Evolutionary conservation across 30 jellyfish, hydroid and myxozoan species (phyloP).

Genomic region (Aurelia coerulea): DNA sequence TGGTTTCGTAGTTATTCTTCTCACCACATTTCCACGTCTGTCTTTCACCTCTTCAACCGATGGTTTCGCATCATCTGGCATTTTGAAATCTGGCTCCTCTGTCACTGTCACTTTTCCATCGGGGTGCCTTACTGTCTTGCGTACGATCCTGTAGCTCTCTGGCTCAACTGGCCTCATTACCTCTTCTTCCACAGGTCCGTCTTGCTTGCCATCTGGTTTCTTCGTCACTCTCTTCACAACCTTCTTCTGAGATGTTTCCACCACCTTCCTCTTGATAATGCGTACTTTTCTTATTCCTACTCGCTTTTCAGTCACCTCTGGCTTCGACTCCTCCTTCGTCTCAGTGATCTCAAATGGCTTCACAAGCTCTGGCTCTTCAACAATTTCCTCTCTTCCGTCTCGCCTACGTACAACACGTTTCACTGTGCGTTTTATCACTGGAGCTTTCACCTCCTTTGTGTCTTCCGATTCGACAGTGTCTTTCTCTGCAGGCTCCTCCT

Average conservation of each 20-base stretch:
- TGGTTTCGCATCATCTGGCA: slow-evolving; percentile 69
- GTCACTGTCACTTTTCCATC: slow-evolving; percentile 74
- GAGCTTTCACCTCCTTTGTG: slow-evolving; percentile 50
- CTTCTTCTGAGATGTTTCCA: slow-evolving; percentile 64
- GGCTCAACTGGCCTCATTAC: slow-evolving; percentile 82
- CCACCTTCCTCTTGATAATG: slow-evolving; percentile 63
- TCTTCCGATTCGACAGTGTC: slow-evolving; percentile 77
- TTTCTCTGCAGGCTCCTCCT: slow-evolving; percentile 72
- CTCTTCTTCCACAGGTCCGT: slow-evolving; percentile 82
- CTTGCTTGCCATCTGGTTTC: slow-evolving; percentile 81
- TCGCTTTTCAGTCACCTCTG: slow-evolving; percentile 63
- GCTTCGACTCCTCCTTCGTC: slow-evolving; percentile 68
- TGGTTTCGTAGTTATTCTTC: slow-evolving; percentile 60
- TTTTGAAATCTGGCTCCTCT: slow-evolving; percentile 72
- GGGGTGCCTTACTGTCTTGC: slow-evolving; percentile 56
- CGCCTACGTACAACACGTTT: slow-evolving; percentile 71
- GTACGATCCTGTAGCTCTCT: slow-evolving; percentile 54
- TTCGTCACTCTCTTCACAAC: slow-evolving; percentile 64
- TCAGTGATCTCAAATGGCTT: slow-evolving; percentile 65
- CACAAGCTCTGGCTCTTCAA: slow-evolving; percentile 65
- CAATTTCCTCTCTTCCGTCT: slow-evolving; percentile 66
- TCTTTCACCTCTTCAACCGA: slow-evolving; percentile 49
- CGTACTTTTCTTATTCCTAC: slow-evolving; percentile 53
- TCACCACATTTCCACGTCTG: slow-evolving; percentile 52
- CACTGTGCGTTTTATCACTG: slow-evolving; percentile 40